These are phyloP conservation scores for Potamilus streckersoni DNA, from an alignment of 1,140 invertebrate genomes.

Conservation along the genomic window DNA sequence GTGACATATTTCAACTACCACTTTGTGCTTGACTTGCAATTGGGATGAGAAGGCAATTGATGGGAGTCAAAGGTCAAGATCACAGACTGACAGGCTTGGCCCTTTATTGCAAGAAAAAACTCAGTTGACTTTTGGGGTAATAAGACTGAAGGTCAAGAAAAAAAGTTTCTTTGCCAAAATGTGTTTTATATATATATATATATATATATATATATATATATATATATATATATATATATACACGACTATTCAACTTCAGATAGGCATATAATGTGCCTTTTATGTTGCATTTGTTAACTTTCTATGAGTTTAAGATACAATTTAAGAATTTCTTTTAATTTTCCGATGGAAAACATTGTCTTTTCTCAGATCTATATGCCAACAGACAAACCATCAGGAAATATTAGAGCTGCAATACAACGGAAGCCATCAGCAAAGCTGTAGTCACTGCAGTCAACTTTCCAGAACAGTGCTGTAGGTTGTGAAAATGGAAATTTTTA, in stretches of 20 bases:
- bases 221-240: not conserved
- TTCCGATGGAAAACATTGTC: not conserved
- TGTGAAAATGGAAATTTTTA: too few species aligned
- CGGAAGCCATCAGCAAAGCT: constrained; percentile 8
- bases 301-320: not conserved
- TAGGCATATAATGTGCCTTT: not conserved
- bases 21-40: too few species aligned
- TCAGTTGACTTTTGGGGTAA: too few species aligned
- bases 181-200: too few species aligned
- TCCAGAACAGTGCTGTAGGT: too few species aligned
- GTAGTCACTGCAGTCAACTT: not conserved
- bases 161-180: not conserved
- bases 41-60: too few species aligned
- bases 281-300: not conserved
- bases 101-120: too few species aligned
- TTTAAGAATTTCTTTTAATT: not conserved
- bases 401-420: constrained; percentile 19
- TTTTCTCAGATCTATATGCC: constrained; percentile 24
- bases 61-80: too few species aligned
- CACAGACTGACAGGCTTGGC: too few species aligned
- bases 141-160: too few species aligned
- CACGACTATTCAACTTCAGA: not conserved
- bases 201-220: too few species aligned
- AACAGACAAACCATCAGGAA: constrained; percentile 29
- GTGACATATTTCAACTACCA: too few species aligned